Evolutionary conservation across 2,797 vertebrate species (phyloP), one percentile per base, ranked within the genome.

Genomic region (Amazona ochrocephala): DNA sequence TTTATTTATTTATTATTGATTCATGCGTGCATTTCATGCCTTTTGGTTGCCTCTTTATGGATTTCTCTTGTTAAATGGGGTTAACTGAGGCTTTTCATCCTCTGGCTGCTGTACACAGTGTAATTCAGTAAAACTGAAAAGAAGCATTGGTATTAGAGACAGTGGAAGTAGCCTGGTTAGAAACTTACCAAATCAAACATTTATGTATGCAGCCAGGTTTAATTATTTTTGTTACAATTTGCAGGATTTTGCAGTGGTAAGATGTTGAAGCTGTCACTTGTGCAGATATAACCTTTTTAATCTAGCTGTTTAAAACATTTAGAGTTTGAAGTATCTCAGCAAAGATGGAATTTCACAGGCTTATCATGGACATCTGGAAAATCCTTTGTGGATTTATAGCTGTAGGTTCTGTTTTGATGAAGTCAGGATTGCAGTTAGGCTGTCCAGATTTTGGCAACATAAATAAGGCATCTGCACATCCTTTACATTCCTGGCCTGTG

Each of bases 11-110:
- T 3, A 6, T 13, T 61, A 39, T 19, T 58, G 13, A 27, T 29
- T 8, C 16, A 4, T 14, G 5, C 5, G 3, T 41, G 2, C 2
- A 0, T 54, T 54, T 92, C 6, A 5, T 37, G 22, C 7, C 13
- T 58, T 85, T 50, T 32, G 29, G 4, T 61, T 68, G 19, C 10
- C 1, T 47, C 20, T 30, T 23, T 13, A 5, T 45, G 47, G 26
- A 5, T 62, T 68, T 77, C 24, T 16, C 11, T 24, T 58, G 8
- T 56, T 70, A 60, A 60, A 34, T 22, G 5, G 17, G 4, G 7
- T 45, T 42, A 18, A 18, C 26, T 17, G 34, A 56, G 24, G 30
- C 9, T 84, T 70, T 78, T 78, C 6, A 7, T 58, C 20, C 6
- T 56, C 5, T 65, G 13, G 3, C 19, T 79, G 19, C 54, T 56